phyloP scores from a whole-genome alignment of 2,888 invertebrate genomes.

The Spicauda simplicius region DNA sequence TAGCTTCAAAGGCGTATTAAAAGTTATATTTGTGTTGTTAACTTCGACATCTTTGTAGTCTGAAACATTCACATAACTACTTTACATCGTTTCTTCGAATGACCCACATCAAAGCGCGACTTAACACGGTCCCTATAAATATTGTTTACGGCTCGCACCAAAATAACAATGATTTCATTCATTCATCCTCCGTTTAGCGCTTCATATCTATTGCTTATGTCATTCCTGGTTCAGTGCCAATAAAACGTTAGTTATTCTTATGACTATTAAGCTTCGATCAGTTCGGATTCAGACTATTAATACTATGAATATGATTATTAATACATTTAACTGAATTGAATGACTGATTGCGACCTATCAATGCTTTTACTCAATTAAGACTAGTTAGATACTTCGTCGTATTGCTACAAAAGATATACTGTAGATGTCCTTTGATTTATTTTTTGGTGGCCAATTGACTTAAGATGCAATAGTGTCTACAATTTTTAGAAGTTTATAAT shows the following conservation, averaged over 20 bases:
- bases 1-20: not conserved
- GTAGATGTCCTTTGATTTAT: too few species aligned
- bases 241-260: conserved; percentile 24
- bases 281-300: too few species aligned
- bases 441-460: too few species aligned
- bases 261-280: conserved; percentile 26
- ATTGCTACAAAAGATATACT: too few species aligned
- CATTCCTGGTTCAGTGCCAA: conserved; percentile 32
- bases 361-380: too few species aligned
- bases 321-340: too few species aligned
- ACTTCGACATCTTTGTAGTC: not conserved
- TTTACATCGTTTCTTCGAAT: conserved; percentile 34
- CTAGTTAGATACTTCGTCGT: too few species aligned
- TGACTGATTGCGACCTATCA: too few species aligned
- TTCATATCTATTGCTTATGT: conserved; percentile 36
- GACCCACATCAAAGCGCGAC: conserved; percentile 30
- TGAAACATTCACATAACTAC: conserved; percentile 22
- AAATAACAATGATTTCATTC: conserved; percentile 38
- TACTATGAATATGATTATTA: not conserved
- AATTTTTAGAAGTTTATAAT: not conserved
- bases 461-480: too few species aligned
- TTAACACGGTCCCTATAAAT: conserved; percentile 30
- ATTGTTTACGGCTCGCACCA: conserved; percentile 27
- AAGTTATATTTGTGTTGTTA: not conserved
- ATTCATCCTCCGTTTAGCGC: conserved; percentile 30